Percentiles rank a stretch among this genome's conserved stretches.
Evolutionary conservation across 1,140 invertebrate species (phyloP).

Genomic region (Drosophila lacertosa): DNA sequence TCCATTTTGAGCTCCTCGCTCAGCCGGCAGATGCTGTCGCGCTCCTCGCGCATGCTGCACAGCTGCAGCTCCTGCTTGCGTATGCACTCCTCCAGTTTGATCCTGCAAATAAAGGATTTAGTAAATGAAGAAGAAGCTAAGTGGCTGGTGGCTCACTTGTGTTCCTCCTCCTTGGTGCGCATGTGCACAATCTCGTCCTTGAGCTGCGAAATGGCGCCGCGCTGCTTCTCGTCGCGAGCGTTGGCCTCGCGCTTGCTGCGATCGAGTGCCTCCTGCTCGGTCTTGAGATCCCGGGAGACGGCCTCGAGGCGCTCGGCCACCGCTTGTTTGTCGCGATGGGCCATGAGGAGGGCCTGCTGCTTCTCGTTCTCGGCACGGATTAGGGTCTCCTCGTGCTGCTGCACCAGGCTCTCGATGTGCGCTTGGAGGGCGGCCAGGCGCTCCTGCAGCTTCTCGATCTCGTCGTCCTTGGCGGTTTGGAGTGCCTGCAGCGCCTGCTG

Average conservation of each 20-base stretch:
- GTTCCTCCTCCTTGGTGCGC: slow-evolving; percentile 88
- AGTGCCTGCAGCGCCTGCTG: slow-evolving; percentile 89
- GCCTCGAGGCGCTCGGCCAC: slow-evolving; percentile 90
- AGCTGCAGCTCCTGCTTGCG: slow-evolving; percentile 88
- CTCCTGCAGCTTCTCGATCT: slow-evolving; percentile 89
- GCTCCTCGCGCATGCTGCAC: slow-evolving; percentile 89
- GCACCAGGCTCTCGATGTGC: slow-evolving; percentile 90
- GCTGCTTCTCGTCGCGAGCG: slow-evolving; percentile 89
- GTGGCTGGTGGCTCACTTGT: slow-evolving; percentile 85
- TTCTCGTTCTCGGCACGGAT: slow-evolving; percentile 94
- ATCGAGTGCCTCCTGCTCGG: slow-evolving; percentile 89
- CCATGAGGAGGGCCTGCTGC: slow-evolving; percentile 93
- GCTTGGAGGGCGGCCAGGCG: slow-evolving; percentile 90
- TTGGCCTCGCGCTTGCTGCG: slow-evolving; percentile 88
- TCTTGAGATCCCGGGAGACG: slow-evolving; percentile 88
- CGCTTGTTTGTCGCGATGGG: slow-evolving; percentile 94
- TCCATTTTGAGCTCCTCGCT: slow-evolving; percentile 91
- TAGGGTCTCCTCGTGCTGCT: slow-evolving; percentile 93
- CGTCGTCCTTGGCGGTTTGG: slow-evolving; percentile 90
- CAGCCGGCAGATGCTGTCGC: slow-evolving; percentile 88
- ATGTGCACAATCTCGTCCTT: slow-evolving; percentile 90
- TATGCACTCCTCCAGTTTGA: slow-evolving; percentile 89
- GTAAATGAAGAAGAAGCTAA: not conserved
- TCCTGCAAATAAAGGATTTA: slow-evolving; percentile 35
- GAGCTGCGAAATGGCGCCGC: slow-evolving; percentile 88